These are phyloP conservation scores for Trichopria drosophilae DNA, from an alignment of 2,888 invertebrate genomes.

Conservation along the genomic window DNA sequence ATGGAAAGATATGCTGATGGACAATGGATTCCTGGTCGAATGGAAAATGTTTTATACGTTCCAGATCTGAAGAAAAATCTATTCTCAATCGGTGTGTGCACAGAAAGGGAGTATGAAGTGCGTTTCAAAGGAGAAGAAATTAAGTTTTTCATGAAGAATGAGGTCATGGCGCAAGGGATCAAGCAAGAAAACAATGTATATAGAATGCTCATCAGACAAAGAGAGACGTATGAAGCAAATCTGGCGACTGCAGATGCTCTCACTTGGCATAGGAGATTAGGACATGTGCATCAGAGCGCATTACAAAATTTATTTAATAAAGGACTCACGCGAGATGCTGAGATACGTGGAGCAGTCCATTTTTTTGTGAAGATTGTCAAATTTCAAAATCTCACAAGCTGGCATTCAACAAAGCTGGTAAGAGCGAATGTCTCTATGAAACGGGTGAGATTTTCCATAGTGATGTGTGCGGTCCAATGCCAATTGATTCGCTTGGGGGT, in stretches of 20 bases:
- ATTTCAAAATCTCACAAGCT: too few species aligned
- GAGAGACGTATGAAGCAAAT: neutral
- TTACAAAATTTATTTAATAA: too few species aligned
- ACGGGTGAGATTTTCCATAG: constrained; percentile 23
- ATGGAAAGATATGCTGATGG: neutral
- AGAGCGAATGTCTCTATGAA: too few species aligned
- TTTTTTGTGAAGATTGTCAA: too few species aligned
- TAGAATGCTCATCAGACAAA: constrained; percentile 2
- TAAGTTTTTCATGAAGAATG: too few species aligned
- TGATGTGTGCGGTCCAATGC: constrained; percentile 24
- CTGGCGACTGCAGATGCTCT: neutral
- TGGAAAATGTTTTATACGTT: constrained; percentile 1
- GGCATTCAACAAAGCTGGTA: too few species aligned
- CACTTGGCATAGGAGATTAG: too few species aligned
- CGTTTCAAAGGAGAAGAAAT: too few species aligned
- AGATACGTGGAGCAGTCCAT: too few species aligned
- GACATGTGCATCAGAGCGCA: too few species aligned
- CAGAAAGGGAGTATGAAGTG: neutral
- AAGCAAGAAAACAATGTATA: constrained; percentile 4
- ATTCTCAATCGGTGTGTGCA: constrained; percentile 1
- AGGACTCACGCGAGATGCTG: too few species aligned
- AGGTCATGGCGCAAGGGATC: neutral
- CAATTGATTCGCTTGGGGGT: too few species aligned
- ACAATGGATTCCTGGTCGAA: neutral
- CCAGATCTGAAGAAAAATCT: neutral